These are phyloP conservation scores for Thomomys bottae DNA, from an alignment of 2,113 vertebrate genomes.

Conservation along the genomic window DNA sequence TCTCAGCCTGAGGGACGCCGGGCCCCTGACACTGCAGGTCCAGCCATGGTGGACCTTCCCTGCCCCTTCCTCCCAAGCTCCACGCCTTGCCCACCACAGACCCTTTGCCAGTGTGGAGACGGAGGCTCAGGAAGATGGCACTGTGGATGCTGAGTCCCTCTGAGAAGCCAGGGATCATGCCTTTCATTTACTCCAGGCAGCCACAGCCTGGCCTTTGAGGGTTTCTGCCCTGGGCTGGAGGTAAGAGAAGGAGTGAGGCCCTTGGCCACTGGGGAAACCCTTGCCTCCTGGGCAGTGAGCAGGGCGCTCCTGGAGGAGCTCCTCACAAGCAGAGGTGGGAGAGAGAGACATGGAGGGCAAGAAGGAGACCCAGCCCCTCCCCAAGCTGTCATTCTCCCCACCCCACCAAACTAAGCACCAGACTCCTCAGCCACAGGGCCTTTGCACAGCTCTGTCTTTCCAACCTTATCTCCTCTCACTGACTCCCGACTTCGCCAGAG, in stretches of 20 bases:
- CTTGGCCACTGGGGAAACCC: not conserved
- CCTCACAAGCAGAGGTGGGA: not conserved
- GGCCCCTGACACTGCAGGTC: not conserved
- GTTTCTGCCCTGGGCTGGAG: no score
- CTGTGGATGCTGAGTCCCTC: not conserved
- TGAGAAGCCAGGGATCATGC: not conserved
- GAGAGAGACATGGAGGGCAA: not conserved
- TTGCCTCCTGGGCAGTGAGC: not conserved
- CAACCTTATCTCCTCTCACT: not conserved
- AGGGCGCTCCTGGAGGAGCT: not conserved
- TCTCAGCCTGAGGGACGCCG: no score
- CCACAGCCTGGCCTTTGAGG: not conserved
- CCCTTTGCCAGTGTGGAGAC: not conserved
- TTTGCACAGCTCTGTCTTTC: slow-evolving; percentile 26
- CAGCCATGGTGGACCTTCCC: not conserved
- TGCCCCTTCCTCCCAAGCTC: not conserved
- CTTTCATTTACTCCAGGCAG: not conserved
- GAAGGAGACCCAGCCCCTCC: no score
- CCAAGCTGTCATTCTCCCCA: not conserved
- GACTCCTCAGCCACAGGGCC: not conserved
- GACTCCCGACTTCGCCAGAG: not conserved
- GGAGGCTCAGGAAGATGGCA: not conserved
- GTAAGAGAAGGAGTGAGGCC: not conserved
- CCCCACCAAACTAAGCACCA: not conserved
- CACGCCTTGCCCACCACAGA: not conserved